Base-by-base conservation (phyloP, 2,797 vertebrate genomes). In the Chanos chanos region DNA sequence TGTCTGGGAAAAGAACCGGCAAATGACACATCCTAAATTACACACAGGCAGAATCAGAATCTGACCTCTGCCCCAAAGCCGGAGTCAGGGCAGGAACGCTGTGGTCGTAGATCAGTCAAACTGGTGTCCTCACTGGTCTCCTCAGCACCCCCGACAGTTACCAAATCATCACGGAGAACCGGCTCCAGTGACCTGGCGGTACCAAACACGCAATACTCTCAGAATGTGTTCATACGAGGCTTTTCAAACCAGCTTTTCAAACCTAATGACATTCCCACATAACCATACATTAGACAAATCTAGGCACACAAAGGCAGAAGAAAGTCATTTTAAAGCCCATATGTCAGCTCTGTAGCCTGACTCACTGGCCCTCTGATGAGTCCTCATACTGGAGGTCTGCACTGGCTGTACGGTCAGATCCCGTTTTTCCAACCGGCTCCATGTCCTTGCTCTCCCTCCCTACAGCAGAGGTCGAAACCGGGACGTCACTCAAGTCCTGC, bases 41-140 rank as follows among this genome's bases (percentile, higher is more conserved):
- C n/a, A 49, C 13, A 30, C 5, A 30, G 25, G 31, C 27, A n/a
- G 3, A 27, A 6, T n/a, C n/a, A n/a, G 7, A 52, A 7, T 22
- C 83, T 7, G 45, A 92, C 94, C 87, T 94, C 89, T 0, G 66
- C 81, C 39, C 85, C 92, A 72, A 94, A 96, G 54, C 77, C 71
- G 37, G 64, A 78, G 28, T 81, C 66, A 0, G 86, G 89, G 16
- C 50, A 84, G 7, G 89, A 86, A 41, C 83, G 82, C 22, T 62
- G 64, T 41, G 88, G 89, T 18, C 84, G 84, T 45, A 70, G 44
- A 44, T 72, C 76, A 41, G 2, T 51, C 8, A 81, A 81, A 5
- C 77, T 77, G 1, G 22, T 9, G 2, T 75, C 80, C 54, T 73
- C 66, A 24, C 52, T 12, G 36, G 62, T 59, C 18, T 65, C 62